These are phyloP conservation scores for Hofmannophila pseudospretella DNA, from an alignment of 2,888 invertebrate species.

Conservation along the genomic window DNA sequence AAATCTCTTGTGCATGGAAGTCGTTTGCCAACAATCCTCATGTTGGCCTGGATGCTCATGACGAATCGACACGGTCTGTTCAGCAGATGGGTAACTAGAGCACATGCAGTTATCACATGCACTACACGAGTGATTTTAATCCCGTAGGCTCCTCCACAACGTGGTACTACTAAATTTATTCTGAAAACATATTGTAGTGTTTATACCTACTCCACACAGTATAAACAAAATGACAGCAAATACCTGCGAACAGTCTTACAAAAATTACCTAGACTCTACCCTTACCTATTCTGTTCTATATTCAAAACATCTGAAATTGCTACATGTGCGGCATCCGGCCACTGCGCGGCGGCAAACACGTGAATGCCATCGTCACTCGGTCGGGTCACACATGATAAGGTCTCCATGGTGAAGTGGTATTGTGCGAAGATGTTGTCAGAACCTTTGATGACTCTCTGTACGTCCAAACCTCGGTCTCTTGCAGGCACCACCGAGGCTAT, in stretches of 20 bases:
- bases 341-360: conserved; percentile 78
- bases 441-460: conserved; percentile 76
- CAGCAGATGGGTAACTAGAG: conserved; percentile 81
- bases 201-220: too few species aligned
- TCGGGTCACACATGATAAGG: conserved; percentile 74
- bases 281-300: conserved; percentile 74
- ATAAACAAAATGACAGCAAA: too few species aligned
- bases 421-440: conserved; percentile 75
- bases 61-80: conserved; percentile 84
- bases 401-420: conserved; percentile 85
- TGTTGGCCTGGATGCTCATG: conserved; percentile 83
- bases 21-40: conserved; percentile 84
- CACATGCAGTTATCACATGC: conserved; percentile 80
- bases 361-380: conserved; percentile 83
- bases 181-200: conserved; percentile 21
- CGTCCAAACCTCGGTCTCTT: conserved; percentile 46
- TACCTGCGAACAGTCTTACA: too few species aligned
- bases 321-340: conserved; percentile 73
- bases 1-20: conserved; percentile 75
- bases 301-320: conserved; percentile 69
- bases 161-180: conserved; percentile 39
- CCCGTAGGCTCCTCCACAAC: conserved; percentile 81
- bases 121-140: conserved; percentile 81
- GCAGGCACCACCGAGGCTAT: conserved; percentile 39
- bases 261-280: too few species aligned